Conservation (phyloP, 2,797 vertebrate genomes). For the Leuciscus waleckii region DNA sequence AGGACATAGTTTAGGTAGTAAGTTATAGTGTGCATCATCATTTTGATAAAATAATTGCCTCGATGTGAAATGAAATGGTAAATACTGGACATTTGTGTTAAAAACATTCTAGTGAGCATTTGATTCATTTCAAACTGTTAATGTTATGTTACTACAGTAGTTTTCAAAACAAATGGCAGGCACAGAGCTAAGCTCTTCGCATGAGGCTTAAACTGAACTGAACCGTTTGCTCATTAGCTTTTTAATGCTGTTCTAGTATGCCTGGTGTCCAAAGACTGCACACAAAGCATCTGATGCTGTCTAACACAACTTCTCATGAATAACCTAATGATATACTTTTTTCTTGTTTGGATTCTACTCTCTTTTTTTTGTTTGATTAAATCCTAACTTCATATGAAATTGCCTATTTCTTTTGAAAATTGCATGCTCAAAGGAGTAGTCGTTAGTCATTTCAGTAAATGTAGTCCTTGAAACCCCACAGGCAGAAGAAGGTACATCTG, state of each 20-base stretch:
- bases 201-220: background rate
- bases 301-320: conserved; percentile 15
- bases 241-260: background rate
- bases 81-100: background rate
- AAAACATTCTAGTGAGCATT: background rate
- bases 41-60: background rate
- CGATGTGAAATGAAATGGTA: background rate
- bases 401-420: background rate
- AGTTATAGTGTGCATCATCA: background rate
- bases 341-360: conserved; percentile 11
- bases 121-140: background rate
- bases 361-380: background rate
- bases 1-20: background rate
- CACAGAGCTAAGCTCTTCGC: background rate
- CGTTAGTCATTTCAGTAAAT: conserved; percentile 26
- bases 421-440: background rate
- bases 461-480: conserved; percentile 57
- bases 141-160: background rate
- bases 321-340: conserved; percentile 30
- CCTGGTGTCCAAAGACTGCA: conserved; percentile 8
- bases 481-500: conserved; percentile 82
- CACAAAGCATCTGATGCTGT: conserved; percentile 20
- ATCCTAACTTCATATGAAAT: background rate
- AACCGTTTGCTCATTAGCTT: conserved; percentile 27
- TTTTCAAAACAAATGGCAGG: background rate